Conservation (phyloP, 2,888 invertebrate genomes). For the Oasisia sp. region DNA sequence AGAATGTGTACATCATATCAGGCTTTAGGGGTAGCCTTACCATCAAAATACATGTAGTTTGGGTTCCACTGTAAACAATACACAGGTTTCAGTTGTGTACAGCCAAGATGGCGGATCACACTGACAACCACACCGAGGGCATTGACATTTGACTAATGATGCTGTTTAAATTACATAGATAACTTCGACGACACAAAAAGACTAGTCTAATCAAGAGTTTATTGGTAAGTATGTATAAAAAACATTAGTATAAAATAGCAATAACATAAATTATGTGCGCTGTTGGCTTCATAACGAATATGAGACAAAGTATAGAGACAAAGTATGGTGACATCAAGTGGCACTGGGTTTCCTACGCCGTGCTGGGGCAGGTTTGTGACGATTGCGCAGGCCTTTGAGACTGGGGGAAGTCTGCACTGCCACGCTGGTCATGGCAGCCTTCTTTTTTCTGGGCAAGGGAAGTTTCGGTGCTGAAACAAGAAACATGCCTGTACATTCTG, state of each 20-base stretch:
- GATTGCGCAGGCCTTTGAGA: not conserved
- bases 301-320: not conserved
- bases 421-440: not conserved
- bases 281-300: not conserved
- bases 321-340: not conserved
- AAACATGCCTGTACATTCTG: not conserved
- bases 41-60: too few species aligned
- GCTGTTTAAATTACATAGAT: not conserved
- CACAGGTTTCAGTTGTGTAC: too few species aligned
- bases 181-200: not conserved
- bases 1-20: too few species aligned
- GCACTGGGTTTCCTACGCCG: not conserved
- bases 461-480: not conserved
- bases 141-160: too few species aligned
- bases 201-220: not conserved
- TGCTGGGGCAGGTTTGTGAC: not conserved
- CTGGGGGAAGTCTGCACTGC: not conserved
- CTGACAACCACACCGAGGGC: too few species aligned
- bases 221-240: not conserved
- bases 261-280: not conserved
- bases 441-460: not conserved
- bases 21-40: too few species aligned
- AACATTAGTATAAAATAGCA: not conserved
- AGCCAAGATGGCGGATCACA: too few species aligned
- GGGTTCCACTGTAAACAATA: too few species aligned